Conservation (phyloP, 2,797 vertebrate species). For the Peromyscus melanophrys region DNA sequence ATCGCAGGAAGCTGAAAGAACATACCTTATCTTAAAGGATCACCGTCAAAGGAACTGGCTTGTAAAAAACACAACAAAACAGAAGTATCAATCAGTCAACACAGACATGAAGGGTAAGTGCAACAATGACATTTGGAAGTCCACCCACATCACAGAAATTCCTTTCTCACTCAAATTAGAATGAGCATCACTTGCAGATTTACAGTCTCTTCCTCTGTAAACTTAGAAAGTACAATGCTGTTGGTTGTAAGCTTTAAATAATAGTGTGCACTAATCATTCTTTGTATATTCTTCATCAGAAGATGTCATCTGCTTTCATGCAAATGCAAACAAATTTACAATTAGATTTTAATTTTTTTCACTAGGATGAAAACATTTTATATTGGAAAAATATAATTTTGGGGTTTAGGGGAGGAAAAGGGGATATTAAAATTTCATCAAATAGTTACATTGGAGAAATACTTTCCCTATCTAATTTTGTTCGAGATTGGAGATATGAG, state of each 20-base stretch:
- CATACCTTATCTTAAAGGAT: neutral
- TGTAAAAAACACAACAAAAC: neutral
- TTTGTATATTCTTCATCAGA: neutral
- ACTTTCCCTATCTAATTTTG: neutral
- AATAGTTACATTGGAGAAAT: constrained; percentile 27
- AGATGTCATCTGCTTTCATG: neutral
- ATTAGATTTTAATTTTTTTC: neutral
- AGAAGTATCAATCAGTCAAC: neutral
- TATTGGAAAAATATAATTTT: neutral
- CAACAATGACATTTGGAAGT: neutral
- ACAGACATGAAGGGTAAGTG: neutral
- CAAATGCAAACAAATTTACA: neutral
- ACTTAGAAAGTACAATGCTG: neutral
- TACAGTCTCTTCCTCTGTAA: neutral
- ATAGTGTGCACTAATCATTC: neutral
- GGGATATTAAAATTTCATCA: neutral
- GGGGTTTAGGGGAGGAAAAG: neutral
- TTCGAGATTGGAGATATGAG: neutral
- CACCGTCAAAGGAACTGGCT: neutral
- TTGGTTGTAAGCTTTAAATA: neutral
- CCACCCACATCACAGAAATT: neutral
- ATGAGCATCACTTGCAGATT: neutral
- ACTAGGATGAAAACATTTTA: neutral
- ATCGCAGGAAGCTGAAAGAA: constrained; percentile 10
- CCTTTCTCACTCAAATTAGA: neutral